Evolutionary conservation across 1,140 invertebrate genomes (phyloP), one percentile per base, ranked within the genome.

Genomic region (Protaetia brevitarsis): DNA sequence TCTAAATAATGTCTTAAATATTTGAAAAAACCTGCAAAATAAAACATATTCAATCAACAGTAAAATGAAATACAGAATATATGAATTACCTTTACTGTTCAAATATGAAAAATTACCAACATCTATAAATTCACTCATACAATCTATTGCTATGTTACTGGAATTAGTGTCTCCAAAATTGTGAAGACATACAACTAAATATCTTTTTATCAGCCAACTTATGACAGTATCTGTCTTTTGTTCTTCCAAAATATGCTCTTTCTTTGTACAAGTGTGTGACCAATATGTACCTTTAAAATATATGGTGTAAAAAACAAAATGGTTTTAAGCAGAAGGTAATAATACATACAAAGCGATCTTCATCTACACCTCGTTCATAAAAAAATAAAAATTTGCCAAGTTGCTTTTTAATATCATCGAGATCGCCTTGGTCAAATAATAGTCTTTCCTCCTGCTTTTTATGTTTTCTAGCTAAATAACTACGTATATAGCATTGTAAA

Each of bases 401-500:
- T 66, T 88, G 82, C 41, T 84, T 77, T 21, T 84, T 79, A 60
- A 84, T 70, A 71, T 83, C 81, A 21, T 83, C 71, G 60, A 80
- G 82, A 59, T 78, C 76, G 65, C 80, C 80, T 16, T 81, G 77
- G 74, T 93, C 91, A 80, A 92, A 95, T 56, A 87, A 79, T 23
- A 79, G 76, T 60, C 91, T 82, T 72, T 91, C 84, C 28, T 79
- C 74, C 62, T 84, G 79, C 78, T 91, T 91, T 36, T 83, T 81
- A 62, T 81, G 80, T 74, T 88, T 88, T 41, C 93, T 84, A 16
- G 82, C 82, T 11, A 89, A 77, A 71, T 88, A 94, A 67, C 92
- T 89, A 67, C 93, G 82, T n/a, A 88, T 85, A 77, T 86, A 87
- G 1, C 91, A 88, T 76, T 94, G 92, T 62, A 95, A 89, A 78